Percentiles rank a stretch among this genome's conserved stretches.
Evolutionary conservation across 2,888 invertebrate genomes (phyloP).

Genomic region (Colostygia pectinataria): DNA sequence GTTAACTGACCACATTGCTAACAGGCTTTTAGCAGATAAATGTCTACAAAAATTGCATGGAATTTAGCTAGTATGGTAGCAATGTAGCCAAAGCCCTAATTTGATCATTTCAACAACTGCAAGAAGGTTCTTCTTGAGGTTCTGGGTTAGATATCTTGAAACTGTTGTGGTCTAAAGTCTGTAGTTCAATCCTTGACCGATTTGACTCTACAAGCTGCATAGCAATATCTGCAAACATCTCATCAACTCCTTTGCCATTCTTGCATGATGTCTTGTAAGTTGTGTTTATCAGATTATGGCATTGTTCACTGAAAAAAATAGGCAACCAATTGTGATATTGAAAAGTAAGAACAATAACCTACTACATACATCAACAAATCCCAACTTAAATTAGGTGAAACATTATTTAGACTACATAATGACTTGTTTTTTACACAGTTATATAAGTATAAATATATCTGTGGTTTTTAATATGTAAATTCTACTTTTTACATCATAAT

Average conservation of each 20-base stretch:
- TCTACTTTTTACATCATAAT: no score
- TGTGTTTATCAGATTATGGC: constrained; percentile 93
- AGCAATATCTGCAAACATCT: constrained; percentile 96
- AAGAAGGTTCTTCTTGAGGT: constrained; percentile 78
- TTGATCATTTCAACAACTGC: constrained; percentile 63
- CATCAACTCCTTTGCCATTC: constrained; percentile 92
- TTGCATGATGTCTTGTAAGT: constrained; percentile 96
- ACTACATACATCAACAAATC: no score
- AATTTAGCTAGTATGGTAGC: no score
- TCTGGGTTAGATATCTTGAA: constrained; percentile 88
- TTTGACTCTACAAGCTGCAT: constrained; percentile 90
- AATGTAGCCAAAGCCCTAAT: background rate
- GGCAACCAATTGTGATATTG: background rate
- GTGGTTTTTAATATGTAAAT: no score
- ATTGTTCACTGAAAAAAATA: constrained; percentile 87
- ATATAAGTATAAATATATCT: no score
- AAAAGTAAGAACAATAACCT: no score
- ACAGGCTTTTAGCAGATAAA: no score
- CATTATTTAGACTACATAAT: no score
- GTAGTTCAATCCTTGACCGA: constrained; percentile 91
- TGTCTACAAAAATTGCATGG: no score
- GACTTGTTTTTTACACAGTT: no score
- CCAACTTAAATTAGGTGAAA: no score
- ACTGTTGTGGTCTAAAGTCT: constrained; percentile 89
- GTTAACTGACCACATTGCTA: no score